Evolutionary conservation across 2,113 vertebrate genomes (phyloP).

Genomic region (Malurus alboscapulatus): DNA sequence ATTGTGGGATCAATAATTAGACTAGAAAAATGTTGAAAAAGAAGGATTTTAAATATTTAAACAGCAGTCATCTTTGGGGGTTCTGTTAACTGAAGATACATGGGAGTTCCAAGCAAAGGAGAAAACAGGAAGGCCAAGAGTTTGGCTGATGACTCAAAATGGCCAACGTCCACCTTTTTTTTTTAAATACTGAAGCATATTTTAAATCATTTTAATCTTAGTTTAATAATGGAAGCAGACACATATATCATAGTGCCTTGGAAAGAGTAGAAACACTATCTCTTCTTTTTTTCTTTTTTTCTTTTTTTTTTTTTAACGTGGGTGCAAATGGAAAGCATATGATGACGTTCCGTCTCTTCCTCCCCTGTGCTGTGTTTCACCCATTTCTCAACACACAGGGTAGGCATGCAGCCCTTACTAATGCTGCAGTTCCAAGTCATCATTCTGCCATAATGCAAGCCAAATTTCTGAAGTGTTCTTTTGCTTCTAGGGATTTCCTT

Average conservation of each 20-base stretch:
- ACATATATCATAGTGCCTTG: slow-evolving; percentile 27
- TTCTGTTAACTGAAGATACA: not conserved
- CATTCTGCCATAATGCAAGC: not conserved
- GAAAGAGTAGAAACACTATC: slow-evolving; percentile 6
- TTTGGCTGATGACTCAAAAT: slow-evolving; percentile 23
- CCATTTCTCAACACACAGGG: not conserved
- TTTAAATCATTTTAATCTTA: slow-evolving; percentile 16
- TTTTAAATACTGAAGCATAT: not conserved
- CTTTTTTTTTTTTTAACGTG: not conserved
- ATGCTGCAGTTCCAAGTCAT: not conserved
- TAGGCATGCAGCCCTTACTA: not conserved
- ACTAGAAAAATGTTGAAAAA: slow-evolving; percentile 48
- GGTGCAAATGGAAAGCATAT: slow-evolving; percentile 29
- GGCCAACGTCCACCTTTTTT: not conserved
- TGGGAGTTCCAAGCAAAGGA: not conserved
- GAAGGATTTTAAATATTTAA: slow-evolving; percentile 47
- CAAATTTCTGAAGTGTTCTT: not conserved
- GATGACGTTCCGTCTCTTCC: slow-evolving; percentile 2
- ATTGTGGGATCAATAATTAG: slow-evolving; percentile 62
- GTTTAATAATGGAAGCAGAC: slow-evolving; percentile 50
- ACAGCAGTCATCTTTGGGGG: not conserved
- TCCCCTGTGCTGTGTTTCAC: slow-evolving; percentile 3
- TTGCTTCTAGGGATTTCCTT: slow-evolving; percentile 46
- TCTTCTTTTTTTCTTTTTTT: not conserved
- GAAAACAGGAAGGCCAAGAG: not conserved